These are phyloP conservation scores for Megalurothrips usitatus DNA, from an alignment of 2,888 invertebrate species.

Conservation along the genomic window DNA sequence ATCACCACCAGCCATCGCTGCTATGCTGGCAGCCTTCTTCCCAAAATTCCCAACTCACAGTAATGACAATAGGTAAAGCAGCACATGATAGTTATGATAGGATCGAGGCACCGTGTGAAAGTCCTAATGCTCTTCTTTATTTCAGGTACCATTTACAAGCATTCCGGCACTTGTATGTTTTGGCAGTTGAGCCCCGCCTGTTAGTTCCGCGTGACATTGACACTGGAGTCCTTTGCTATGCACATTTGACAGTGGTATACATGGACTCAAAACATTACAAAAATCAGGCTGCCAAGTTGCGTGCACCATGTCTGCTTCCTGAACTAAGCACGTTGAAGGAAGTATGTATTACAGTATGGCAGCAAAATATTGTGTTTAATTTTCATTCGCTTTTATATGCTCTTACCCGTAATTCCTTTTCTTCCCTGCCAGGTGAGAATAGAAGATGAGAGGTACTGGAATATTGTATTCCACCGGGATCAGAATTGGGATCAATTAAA, in stretches of 20 bases:
- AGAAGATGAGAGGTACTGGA: conserved; percentile 85
- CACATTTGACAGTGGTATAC: conserved; percentile 62
- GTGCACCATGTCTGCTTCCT: conserved; percentile 82
- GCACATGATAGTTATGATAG: neutral
- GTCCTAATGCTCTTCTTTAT: conserved; percentile 33
- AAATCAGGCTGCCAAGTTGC: conserved; percentile 56
- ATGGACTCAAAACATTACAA: conserved; percentile 45
- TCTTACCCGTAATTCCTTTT: conserved; percentile 31
- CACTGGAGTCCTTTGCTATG: conserved; percentile 75
- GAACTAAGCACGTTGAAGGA: conserved; percentile 68
- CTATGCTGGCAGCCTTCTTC: conserved; percentile 87
- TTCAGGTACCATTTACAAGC: conserved; percentile 93
- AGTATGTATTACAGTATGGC: conserved; percentile 47
- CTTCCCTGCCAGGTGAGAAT: conserved; percentile 51
- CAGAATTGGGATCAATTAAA: conserved; percentile 79
- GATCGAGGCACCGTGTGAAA: neutral
- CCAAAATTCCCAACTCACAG: conserved; percentile 96
- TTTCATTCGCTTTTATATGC: neutral
- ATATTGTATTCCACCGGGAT: conserved; percentile 72
- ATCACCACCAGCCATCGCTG: conserved; percentile 79
- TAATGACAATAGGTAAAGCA: conserved; percentile 80
- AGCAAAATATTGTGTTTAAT: too few species aligned
- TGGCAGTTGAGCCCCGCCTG: conserved; percentile 87
- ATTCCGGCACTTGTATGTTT: conserved; percentile 89
- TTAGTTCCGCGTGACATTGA: conserved; percentile 82